A percentile compares a stretch with the other conserved stretches of the same genome.
These are phyloP conservation scores for Venustoraphidia nigricollis DNA, from an alignment of 2,888 invertebrate species.

Conservation along the genomic window DNA sequence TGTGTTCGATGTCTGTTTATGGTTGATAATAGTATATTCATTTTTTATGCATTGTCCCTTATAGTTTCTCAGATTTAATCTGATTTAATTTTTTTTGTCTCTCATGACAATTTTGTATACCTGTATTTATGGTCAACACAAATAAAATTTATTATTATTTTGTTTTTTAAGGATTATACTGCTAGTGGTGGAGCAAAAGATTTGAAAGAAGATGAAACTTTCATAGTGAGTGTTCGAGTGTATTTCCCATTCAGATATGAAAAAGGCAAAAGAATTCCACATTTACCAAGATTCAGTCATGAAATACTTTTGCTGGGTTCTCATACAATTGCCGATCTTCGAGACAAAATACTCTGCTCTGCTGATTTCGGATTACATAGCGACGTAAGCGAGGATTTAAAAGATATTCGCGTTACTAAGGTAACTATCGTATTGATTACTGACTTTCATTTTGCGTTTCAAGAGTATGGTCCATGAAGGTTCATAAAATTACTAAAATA, in stretches of 20 bases:
- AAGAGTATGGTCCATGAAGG: neutral
- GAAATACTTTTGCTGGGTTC: constrained; percentile 48
- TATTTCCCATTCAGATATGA: constrained; percentile 29
- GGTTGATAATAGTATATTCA: constrained; percentile 2
- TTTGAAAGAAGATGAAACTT: constrained; percentile 23
- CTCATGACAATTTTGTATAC: too few species aligned
- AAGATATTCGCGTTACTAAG: constrained; percentile 11
- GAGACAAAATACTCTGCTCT: constrained; percentile 59
- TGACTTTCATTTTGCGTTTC: too few species aligned
- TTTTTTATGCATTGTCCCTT: neutral
- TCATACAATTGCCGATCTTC: constrained; percentile 51
- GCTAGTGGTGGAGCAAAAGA: constrained; percentile 21
- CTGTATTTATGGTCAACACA: too few species aligned
- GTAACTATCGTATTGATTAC: neutral
- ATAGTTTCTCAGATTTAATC: too few species aligned
- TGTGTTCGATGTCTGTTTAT: too few species aligned
- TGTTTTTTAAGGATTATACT: constrained; percentile 1
- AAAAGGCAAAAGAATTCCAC: constrained; percentile 8
- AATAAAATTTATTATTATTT: too few species aligned
- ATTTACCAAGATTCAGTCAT: constrained; percentile 30
- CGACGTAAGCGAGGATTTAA: constrained; percentile 41
- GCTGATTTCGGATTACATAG: constrained; percentile 46
- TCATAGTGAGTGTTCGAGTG: constrained; percentile 30
- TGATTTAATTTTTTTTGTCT: too few species aligned
- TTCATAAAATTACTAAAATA: neutral